Evolutionary conservation across 2,113 vertebrate species (phyloP).

Genomic region (Cyanoramphus novaezelandiae): DNA sequence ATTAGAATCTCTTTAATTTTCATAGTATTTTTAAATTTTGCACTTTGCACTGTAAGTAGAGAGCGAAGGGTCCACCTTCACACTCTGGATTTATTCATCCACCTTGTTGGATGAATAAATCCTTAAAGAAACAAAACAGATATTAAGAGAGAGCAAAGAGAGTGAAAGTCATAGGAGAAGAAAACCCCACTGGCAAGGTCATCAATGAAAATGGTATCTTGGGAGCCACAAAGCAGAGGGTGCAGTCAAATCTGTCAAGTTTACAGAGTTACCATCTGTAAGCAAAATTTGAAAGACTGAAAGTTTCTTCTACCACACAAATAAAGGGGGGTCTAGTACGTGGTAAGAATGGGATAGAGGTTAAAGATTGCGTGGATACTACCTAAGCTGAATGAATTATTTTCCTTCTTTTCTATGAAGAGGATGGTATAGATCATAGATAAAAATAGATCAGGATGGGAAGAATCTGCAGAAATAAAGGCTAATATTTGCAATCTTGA

Average conservation of each 20-base stretch:
- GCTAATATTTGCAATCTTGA: not conserved
- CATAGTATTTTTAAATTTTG: not conserved
- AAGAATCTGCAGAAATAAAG: not conserved
- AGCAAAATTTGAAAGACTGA: not conserved
- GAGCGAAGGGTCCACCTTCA: not conserved
- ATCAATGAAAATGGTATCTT: not conserved
- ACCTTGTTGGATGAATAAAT: not conserved
- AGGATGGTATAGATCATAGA: not conserved
- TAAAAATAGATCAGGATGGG: not conserved
- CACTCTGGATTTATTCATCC: not conserved
- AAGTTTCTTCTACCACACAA: not conserved
- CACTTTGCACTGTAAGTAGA: not conserved
- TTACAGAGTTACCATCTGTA: not conserved
- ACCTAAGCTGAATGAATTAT: not conserved
- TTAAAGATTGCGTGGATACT: not conserved
- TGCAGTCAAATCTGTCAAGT: not conserved
- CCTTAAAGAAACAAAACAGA: not conserved
- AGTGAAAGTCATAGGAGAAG: not conserved
- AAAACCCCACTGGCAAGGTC: not conserved
- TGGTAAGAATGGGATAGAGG: not conserved
- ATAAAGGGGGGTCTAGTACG: not conserved
- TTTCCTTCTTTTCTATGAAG: not conserved
- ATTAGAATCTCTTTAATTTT: not conserved
- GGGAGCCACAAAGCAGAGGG: not conserved
- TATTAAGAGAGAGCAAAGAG: not conserved